phyloP scores from a whole-genome alignment of 1,140 invertebrate species.

The Temnothorax longispinosus region DNA sequence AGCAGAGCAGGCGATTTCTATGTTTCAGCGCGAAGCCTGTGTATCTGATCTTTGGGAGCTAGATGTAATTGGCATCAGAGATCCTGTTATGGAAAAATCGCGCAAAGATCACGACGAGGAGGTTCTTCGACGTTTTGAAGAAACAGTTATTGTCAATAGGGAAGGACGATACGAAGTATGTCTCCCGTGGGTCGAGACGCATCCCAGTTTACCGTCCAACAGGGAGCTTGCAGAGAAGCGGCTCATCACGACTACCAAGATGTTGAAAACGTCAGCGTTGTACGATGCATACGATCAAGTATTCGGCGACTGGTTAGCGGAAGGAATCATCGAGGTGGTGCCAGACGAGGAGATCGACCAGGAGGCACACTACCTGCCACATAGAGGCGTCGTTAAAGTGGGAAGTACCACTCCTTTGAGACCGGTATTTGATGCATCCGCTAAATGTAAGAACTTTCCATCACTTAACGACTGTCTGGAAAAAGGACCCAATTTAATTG shows the following conservation, averaged over 20 bases:
- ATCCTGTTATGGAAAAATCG: constrained; percentile 69
- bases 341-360: neutral
- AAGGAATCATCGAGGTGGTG: constrained; percentile 57
- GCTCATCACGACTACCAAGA: neutral
- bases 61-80: constrained; percentile 79
- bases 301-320: constrained; percentile 54
- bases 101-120: constrained; percentile 53
- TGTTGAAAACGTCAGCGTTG: neutral
- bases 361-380: neutral
- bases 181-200: constrained; percentile 67
- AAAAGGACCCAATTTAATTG: neutral
- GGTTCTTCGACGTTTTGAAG: constrained; percentile 53
- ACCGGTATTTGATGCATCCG: neutral
- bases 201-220: constrained; percentile 37
- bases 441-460: neutral
- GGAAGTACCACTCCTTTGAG: neutral
- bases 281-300: constrained; percentile 57
- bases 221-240: constrained; percentile 2
- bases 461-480: neutral
- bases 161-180: constrained; percentile 74
- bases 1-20: too few species aligned
- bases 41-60: constrained; percentile 77
- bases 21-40: too few species aligned
- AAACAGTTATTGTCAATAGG: constrained; percentile 66
- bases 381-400: neutral